Percentiles rank a stretch among this genome's conserved stretches.
These are phyloP conservation scores for Rhabdomys dilectus DNA, from an alignment of 2,113 vertebrate genomes.

Conservation along the genomic window DNA sequence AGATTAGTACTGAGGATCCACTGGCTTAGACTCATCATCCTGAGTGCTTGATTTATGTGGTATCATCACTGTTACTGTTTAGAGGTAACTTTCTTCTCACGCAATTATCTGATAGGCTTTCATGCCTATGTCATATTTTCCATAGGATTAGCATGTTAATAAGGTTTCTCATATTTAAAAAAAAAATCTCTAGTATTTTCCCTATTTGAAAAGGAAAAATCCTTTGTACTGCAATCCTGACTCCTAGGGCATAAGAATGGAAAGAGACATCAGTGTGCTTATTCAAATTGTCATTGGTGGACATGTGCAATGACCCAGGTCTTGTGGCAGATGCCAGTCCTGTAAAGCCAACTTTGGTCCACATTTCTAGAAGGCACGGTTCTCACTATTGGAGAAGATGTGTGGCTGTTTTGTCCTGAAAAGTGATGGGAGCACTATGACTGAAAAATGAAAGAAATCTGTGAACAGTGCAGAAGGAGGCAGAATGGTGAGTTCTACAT, in stretches of 20 bases:
- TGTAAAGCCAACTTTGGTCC: neutral
- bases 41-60: neutral
- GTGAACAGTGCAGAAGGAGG: neutral
- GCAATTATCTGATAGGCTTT: neutral
- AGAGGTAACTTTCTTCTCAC: neutral
- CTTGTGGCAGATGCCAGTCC: slow-evolving; percentile 31
- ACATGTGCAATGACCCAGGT: slow-evolving; percentile 13
- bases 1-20: neutral
- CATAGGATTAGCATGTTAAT: neutral
- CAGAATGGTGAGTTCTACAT: neutral
- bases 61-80: slow-evolving; percentile 19
- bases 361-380: neutral
- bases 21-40: neutral
- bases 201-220: neutral
- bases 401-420: neutral
- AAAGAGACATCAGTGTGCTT: neutral
- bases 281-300: slow-evolving; percentile 8
- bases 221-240: neutral
- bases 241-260: neutral
- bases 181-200: neutral
- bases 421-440: neutral
- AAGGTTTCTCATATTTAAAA: neutral
- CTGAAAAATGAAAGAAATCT: neutral
- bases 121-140: neutral
- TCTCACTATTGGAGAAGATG: neutral